Evolutionary conservation across 2,888 invertebrate genomes (phyloP).

Genomic region (Philhelius pedissequus): DNA sequence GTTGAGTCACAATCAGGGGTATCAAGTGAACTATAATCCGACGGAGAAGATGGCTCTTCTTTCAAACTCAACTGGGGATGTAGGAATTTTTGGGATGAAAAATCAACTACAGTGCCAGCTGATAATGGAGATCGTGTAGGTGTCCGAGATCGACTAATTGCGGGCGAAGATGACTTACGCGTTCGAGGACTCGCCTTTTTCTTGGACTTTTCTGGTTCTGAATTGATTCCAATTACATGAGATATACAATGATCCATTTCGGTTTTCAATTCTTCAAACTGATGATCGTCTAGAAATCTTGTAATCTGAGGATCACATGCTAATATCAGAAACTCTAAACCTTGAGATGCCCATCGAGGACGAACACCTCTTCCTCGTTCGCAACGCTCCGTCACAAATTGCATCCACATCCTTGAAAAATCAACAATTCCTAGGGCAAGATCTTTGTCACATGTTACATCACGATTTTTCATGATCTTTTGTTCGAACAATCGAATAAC

Average conservation of each 20-base stretch:
- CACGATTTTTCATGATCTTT: constrained; percentile 78
- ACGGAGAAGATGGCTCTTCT: constrained; percentile 72
- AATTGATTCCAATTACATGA: constrained; percentile 88
- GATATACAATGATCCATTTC: constrained; percentile 92
- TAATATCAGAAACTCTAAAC: constrained; percentile 90
- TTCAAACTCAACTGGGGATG: constrained; percentile 78
- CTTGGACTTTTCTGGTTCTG: constrained; percentile 78
- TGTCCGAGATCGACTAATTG: constrained; percentile 76
- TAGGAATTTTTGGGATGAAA: constrained; percentile 73
- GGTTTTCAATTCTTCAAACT: constrained; percentile 88
- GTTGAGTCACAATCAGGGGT: constrained; percentile 72
- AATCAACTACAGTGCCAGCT: constrained; percentile 75
- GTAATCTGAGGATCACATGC: constrained; percentile 92
- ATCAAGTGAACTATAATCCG: constrained; percentile 73
- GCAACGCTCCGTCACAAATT: constrained; percentile 90
- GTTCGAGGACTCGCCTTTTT: constrained; percentile 78
- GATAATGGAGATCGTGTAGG: constrained; percentile 79
- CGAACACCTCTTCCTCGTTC: constrained; percentile 89
- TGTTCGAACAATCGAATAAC: constrained; percentile 80
- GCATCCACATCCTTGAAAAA: constrained; percentile 93
- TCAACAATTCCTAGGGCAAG: constrained; percentile 83
- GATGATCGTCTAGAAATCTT: constrained; percentile 85
- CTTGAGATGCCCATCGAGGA: constrained; percentile 93
- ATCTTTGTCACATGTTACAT: constrained; percentile 75
- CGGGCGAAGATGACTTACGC: constrained; percentile 78